A percentile compares a stretch with the other conserved stretches of the same genome.
These are phyloP conservation scores for Leuciscus waleckii DNA, from an alignment of 2,797 vertebrate genomes.

Conservation along the genomic window DNA sequence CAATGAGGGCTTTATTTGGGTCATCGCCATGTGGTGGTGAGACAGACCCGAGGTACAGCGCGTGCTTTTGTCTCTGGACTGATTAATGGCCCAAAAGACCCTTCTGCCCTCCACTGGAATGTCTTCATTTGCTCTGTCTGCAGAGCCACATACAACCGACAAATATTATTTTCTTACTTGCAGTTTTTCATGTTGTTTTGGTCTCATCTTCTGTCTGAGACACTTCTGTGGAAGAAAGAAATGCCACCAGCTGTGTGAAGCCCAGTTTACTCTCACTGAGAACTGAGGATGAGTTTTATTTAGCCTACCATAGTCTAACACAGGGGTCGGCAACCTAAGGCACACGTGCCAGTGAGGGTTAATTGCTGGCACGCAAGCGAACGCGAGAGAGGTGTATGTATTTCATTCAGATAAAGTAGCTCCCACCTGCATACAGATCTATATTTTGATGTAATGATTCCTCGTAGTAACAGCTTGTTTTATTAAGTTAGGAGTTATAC, in stretches of 20 bases:
- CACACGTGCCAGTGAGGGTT: too few species aligned
- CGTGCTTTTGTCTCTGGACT: slow-evolving; percentile 62
- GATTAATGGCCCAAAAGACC: slow-evolving; percentile 70
- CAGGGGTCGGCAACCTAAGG: not conserved
- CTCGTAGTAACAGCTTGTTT: too few species aligned
- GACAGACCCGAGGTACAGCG: slow-evolving; percentile 61
- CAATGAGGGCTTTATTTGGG: slow-evolving; percentile 75
- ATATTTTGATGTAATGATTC: too few species aligned
- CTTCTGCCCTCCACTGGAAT: slow-evolving; percentile 62
- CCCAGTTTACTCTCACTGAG: not conserved
- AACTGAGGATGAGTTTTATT: not conserved
- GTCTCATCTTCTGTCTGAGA: not conserved
- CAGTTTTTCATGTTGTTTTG: not conserved
- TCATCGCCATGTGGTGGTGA: slow-evolving; percentile 68
- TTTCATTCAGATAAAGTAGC: too few species aligned
- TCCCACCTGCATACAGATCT: too few species aligned
- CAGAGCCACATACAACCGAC: slow-evolving; percentile 43
- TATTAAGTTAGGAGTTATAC: too few species aligned
- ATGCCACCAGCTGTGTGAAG: not conserved
- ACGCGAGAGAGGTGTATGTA: too few species aligned
- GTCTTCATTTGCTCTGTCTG: slow-evolving; percentile 54
- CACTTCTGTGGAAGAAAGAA: slow-evolving; percentile 4
- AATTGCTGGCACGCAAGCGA: too few species aligned
- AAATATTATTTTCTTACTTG: not conserved
- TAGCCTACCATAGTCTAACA: not conserved